Evolutionary conservation across 1,140 invertebrate genomes (phyloP).

Genomic region (Drosophila nannoptera): DNA sequence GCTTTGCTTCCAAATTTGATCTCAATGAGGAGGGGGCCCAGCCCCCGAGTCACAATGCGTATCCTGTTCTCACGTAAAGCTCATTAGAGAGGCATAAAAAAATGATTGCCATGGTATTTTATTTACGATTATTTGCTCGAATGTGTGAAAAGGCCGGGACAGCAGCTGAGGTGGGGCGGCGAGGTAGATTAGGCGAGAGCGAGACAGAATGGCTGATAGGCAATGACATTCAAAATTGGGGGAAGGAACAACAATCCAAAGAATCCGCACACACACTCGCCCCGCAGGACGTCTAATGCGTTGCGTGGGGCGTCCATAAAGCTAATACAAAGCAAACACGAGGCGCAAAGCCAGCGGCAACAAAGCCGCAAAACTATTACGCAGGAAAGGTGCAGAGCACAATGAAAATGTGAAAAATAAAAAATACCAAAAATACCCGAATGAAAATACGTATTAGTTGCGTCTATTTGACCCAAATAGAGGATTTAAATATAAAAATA

Average conservation of each 20-base stretch:
- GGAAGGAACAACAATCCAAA: conserved; percentile 18
- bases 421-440: not conserved
- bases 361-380: conserved; percentile 32
- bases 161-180: not conserved
- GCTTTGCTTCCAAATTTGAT: not conserved
- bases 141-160: conserved; percentile 29
- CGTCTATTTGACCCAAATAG: conserved; percentile 6
- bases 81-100: conserved; percentile 70
- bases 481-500: too few species aligned
- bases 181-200: not conserved
- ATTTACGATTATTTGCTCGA: conserved; percentile 76
- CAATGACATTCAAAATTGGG: conserved; percentile 2
- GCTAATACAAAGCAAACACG: conserved; percentile 71
- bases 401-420: conserved; percentile 17
- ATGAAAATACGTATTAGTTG: not conserved
- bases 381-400: conserved; percentile 19
- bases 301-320: conserved; percentile 69
- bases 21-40: not conserved
- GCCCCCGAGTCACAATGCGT: conserved; percentile 63
- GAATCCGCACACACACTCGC: conserved; percentile 21
- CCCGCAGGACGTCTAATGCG: conserved; percentile 49
- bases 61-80: conserved; percentile 65
- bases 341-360: conserved; percentile 34
- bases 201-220: conserved; percentile 5
- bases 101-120: conserved; percentile 72